phyloP scores from a whole-genome alignment of 2,888 invertebrate genomes.

The Coleophora flavipennella region DNA sequence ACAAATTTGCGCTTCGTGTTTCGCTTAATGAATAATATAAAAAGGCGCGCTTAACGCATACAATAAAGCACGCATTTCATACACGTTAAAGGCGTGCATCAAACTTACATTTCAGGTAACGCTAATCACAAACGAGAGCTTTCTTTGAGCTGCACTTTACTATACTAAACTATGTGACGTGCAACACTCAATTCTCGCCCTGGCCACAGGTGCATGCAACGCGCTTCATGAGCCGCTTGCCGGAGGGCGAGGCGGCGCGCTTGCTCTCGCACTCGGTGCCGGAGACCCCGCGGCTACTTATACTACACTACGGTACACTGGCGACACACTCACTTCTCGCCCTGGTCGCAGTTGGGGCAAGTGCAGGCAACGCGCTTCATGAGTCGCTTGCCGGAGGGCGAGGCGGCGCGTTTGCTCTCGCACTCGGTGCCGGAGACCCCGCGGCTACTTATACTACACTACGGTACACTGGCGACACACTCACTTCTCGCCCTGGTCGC shows the following conservation, averaged over 20 bases:
- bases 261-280: conserved; percentile 50
- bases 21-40: no score
- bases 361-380: conserved; percentile 95
- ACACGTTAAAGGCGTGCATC: no score
- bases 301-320: no score
- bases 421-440: conserved; percentile 37
- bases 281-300: conserved; percentile 16
- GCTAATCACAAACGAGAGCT: no score
- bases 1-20: no score
- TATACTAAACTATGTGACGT: no score
- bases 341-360: conserved; percentile 96
- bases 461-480: conserved; percentile 16
- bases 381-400: conserved; percentile 52
- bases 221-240: conserved; percentile 77
- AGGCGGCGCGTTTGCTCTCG: conserved; percentile 37
- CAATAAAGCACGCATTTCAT: no score
- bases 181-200: conserved; percentile 76
- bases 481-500: conserved; percentile 88
- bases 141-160: no score
- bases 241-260: conserved; percentile 29
- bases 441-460: conserved; percentile 11
- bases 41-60: no score
- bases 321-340: conserved; percentile 74
- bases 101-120: no score
- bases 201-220: conserved; percentile 97